Conservation (phyloP, 2,888 invertebrate genomes). For the Anarsia innoxiella region DNA sequence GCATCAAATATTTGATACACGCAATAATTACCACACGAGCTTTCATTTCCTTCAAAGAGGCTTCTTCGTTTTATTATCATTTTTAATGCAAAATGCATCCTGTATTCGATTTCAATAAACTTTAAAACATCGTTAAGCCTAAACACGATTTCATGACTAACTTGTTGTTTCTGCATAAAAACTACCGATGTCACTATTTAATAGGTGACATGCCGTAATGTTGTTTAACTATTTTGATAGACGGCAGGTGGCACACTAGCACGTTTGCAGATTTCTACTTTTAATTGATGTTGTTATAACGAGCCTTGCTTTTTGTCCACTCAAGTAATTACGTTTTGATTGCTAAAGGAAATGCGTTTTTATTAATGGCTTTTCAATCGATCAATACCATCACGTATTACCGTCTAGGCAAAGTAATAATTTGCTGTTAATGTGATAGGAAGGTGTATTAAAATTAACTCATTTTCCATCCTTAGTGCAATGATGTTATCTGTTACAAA, state of each 20-base stretch:
- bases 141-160: neutral
- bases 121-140: neutral
- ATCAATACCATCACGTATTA: no score
- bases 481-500: neutral
- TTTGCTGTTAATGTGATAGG: no score
- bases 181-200: constrained; percentile 24
- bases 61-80: no score
- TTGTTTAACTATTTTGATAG: constrained; percentile 29
- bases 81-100: no score
- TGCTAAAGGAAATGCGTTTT: constrained; percentile 3
- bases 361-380: no score
- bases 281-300: constrained; percentile 18
- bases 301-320: constrained; percentile 8
- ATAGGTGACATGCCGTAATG: constrained; percentile 31
- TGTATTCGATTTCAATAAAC: no score
- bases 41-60: no score
- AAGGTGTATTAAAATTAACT: no score
- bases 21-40: no score
- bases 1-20: no score
- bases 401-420: no score
- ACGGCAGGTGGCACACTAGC: constrained; percentile 32
- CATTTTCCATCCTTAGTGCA: neutral
- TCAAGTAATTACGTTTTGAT: constrained; percentile 8
- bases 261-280: constrained; percentile 29
- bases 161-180: constrained; percentile 21